Evolutionary conservation across 1,140 invertebrate genomes (phyloP), one percentile per base, ranked within the genome.

Genomic region (Mamestra configurata): DNA sequence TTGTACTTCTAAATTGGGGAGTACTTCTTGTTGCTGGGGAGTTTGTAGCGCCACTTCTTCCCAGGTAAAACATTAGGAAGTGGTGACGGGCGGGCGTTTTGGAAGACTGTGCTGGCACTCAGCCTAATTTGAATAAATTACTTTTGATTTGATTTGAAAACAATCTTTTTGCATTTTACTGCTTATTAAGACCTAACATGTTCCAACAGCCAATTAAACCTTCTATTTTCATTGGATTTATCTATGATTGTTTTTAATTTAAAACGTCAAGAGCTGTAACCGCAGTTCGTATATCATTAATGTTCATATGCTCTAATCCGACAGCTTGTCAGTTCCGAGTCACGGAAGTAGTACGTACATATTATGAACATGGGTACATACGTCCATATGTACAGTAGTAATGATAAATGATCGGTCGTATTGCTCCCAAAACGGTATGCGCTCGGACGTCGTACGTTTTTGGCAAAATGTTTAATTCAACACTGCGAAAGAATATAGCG

Each of bases 381-480:
- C 27, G 79, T 49, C 18, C 40, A 53, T 66, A 59, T 59, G 71
- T 79, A 73, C 73, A 70, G 57, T 35, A 40, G 27, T 31, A 82
- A 82, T 83, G 79, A 85, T 86, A 81, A 80, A 86, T 78, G 61
- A 80, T 46, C 55, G 57, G 66, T 22, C 27, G 59, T 66, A 66
- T 66, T 66, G 31, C 75, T 53, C 89, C 86, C 46, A 85, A 89
- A 85, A 89, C 83, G 89, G 88, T 72, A 66, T 61, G 57, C 61
- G 27, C 46, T 57, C 68, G 46, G 24, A 70, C 81, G 61, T 70
- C 68, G 53, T 53, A 84, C 86, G 55, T 76, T 90, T 91, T 91
- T 86, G 90, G 88, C 85, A 83, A 86, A 78, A 91, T 91, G 89
- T 89, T 88, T 91, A 85, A 91, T 91, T 91, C 87, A 91, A 89